These are phyloP conservation scores for Plestiodon gilberti DNA, from an alignment of 2,113 vertebrate species.

Conservation along the genomic window DNA sequence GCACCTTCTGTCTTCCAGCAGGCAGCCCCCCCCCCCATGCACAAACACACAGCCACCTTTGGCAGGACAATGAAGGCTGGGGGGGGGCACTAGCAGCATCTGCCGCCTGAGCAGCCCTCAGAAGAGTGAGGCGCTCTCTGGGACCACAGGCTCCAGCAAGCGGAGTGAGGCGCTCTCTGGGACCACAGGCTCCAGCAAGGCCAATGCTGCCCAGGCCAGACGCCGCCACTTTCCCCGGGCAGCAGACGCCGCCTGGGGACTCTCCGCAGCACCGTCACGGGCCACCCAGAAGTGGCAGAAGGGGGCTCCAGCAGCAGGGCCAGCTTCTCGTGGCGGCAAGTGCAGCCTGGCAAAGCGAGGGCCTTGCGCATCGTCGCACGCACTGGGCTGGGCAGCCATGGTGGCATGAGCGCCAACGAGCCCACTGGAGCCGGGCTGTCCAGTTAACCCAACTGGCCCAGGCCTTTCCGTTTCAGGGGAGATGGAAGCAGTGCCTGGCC, in stretches of 20 bases:
- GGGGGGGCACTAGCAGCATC: background rate
- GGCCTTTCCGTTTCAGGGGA: no score
- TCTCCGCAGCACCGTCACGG: no score
- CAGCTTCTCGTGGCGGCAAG: background rate
- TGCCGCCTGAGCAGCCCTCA: no score
- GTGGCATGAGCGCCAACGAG: background rate
- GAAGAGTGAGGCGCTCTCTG: no score
- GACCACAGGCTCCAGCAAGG: background rate
- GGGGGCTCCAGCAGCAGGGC: background rate
- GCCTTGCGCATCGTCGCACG: background rate
- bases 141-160: no score
- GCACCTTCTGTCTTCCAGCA: accelerated
- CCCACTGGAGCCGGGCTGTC: background rate
- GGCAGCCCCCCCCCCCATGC: background rate
- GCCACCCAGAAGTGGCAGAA: background rate
- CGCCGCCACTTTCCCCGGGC: no score
- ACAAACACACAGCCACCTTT: no score
- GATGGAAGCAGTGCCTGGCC: no score
- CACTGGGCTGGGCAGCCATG: background rate
- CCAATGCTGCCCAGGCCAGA: background rate
- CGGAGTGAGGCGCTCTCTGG: no score
- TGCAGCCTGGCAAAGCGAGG: background rate
- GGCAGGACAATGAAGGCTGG: no score
- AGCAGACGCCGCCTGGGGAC: background rate
- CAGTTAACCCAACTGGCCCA: no score